Conservation (phyloP, 2,113 vertebrate genomes). For the Labeo catla region DNA sequence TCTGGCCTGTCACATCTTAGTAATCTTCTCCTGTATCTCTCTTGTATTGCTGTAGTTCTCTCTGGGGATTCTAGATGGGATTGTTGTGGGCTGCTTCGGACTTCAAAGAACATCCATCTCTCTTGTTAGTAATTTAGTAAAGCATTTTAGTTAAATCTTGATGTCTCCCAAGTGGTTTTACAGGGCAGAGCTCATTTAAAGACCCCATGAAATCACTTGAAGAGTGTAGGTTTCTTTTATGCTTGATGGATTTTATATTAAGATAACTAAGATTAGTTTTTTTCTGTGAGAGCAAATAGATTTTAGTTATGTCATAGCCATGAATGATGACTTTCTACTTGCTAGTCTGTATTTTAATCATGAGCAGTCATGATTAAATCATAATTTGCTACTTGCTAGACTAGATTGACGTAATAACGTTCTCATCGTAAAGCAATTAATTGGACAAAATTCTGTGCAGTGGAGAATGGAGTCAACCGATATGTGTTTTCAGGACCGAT, state of each 20-base stretch:
- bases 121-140: neutral
- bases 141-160: neutral
- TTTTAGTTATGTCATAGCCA: neutral
- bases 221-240: neutral
- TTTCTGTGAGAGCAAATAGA: neutral
- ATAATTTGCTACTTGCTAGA: neutral
- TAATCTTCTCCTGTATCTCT: constrained; percentile 23
- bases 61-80: constrained; percentile 8
- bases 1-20: constrained; percentile 3
- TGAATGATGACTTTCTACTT: neutral
- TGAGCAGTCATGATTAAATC: neutral
- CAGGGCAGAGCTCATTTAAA: constrained; percentile 36
- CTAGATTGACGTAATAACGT: neutral
- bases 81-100: constrained; percentile 5
- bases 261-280: neutral
- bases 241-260: neutral
- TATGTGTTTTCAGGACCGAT: too few relatives aligned
- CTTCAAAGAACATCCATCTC: neutral
- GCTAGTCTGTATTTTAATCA: neutral
- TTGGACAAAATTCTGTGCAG: neutral
- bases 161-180: neutral
- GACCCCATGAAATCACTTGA: neutral
- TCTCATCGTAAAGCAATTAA: neutral
- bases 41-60: neutral
- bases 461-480: neutral